Evolutionary conservation across 2,797 vertebrate species (phyloP).

Genomic region (Remorina albescens): DNA sequence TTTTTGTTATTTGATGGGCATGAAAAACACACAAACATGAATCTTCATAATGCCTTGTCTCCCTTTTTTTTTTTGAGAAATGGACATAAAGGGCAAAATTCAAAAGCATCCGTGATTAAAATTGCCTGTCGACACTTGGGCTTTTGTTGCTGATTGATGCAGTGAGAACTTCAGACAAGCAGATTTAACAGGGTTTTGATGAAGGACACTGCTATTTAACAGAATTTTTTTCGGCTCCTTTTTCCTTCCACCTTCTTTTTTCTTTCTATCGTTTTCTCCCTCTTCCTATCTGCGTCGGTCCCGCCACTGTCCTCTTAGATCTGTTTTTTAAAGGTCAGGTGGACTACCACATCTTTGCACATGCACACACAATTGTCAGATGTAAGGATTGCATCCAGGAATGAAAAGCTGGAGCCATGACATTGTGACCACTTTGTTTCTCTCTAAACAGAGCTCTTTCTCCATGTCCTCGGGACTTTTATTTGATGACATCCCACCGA

Average conservation of each 20-base stretch:
- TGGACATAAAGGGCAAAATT: conserved; percentile 70
- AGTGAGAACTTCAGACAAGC: conserved; percentile 60
- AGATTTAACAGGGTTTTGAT: conserved; percentile 53
- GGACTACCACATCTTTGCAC: conserved; percentile 23
- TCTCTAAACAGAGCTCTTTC: background rate
- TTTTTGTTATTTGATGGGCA: conserved; percentile 57
- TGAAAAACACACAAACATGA: conserved; percentile 51
- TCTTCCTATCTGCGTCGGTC: conserved; percentile 22
- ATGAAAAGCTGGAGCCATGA: conserved; percentile 34
- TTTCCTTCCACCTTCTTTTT: background rate
- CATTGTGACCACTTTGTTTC: conserved; percentile 46
- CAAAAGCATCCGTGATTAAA: conserved; percentile 61
- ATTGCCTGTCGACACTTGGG: conserved; percentile 40
- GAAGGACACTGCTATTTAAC: conserved; percentile 33
- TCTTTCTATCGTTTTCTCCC: background rate
- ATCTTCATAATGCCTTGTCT: conserved; percentile 40
- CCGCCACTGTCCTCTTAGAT: conserved; percentile 34
- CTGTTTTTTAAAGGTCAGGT: conserved; percentile 62
- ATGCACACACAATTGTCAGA: conserved; percentile 49
- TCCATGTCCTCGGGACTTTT: conserved; percentile 44
- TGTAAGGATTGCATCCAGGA: conserved; percentile 17
- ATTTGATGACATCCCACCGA: conserved; percentile 38
- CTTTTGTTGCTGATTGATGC: conserved; percentile 72
- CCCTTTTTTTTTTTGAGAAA: conserved; percentile 63
- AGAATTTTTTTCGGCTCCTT: conserved; percentile 17